Base-by-base conservation (phyloP, 2,888 invertebrate species). In the Andrena flavipes region DNA sequence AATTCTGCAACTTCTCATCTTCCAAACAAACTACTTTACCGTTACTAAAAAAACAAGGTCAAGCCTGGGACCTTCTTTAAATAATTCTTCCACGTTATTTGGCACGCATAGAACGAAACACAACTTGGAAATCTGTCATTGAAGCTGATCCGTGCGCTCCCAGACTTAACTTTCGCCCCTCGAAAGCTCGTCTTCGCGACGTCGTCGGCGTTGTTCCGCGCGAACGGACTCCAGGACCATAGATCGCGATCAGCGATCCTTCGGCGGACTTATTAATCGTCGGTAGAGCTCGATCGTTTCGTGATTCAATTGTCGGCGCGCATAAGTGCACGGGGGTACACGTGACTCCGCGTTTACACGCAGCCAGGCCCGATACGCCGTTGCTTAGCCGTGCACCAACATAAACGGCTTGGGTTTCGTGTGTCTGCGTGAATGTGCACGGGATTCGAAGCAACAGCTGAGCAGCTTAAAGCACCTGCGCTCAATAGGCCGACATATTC, bases 361-460 rank as follows among this genome's bases (percentile, higher is more conserved):
- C 81, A 84, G 67, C 80, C 79, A 78, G 81, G 49, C 64, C 67
- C 51, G 73, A 73, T 69, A 76, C 51, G 76, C 48, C 48, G 48
- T 20, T 49, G 69, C 75, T 77, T 77, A 75, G 84, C 42, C 79
- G 82, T 76, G 76, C 85, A 81, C 87, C 80, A 77, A 87, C 82
- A 82, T 77, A 80, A 79, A 54, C 65, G 77, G 16, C 75, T 42
- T 23, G 23, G 54, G 23, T 4, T 56, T 64, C 67, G 79, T 82
- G 76, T 64, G 82, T 78, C 30, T 63, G 80, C 70, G 80, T 82
- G 80, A 79, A 84, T 72, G 80, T 88, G 76, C 81, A 80, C 75
- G 87, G 82, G 89, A 79, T 85, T 73, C 84, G 89, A 91, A 91
- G 92, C 92, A 92, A 92, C 92, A 92, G 92, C 92, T 92, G 92